phyloP scores from a whole-genome alignment of 2,113 vertebrate genomes.

The Xiphorhynchus elegans region DNA sequence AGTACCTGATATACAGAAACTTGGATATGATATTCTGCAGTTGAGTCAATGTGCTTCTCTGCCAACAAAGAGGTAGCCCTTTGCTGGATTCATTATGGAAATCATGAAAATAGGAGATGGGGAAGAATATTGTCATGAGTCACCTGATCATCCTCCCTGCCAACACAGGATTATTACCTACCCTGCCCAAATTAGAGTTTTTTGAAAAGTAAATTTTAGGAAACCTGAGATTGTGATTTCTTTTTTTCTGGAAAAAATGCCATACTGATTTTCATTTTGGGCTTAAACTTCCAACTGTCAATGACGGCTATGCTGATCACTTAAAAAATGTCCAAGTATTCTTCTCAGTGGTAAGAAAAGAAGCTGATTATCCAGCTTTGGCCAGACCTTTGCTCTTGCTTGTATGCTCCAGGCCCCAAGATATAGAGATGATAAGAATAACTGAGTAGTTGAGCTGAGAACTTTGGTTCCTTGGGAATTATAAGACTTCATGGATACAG shows the following conservation, averaged over 20 bases:
- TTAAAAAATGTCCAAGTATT: background rate
- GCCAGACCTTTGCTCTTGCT: background rate
- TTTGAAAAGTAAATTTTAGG: background rate
- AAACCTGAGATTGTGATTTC: background rate
- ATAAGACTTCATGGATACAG: background rate
- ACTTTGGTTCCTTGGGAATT: background rate
- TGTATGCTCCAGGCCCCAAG: background rate
- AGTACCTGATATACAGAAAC: background rate
- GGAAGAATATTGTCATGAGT: background rate
- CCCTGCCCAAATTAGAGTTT: background rate
- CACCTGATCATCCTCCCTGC: background rate
- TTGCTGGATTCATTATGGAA: background rate
- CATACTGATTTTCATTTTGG: background rate
- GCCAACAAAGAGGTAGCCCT: background rate
- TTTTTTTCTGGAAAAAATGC: background rate
- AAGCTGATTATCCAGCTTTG: background rate
- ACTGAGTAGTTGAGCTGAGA: background rate
- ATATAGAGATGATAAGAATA: background rate
- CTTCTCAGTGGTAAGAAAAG: background rate
- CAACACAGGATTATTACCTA: background rate
- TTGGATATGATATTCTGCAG: background rate
- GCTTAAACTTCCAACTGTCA: background rate
- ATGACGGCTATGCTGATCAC: rapidly evolving
- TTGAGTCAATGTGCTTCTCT: background rate
- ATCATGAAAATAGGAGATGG: background rate